These are phyloP conservation scores for Muraenolepis orangiensis DNA, from an alignment of 2,797 vertebrate genomes.

Conservation along the genomic window DNA sequence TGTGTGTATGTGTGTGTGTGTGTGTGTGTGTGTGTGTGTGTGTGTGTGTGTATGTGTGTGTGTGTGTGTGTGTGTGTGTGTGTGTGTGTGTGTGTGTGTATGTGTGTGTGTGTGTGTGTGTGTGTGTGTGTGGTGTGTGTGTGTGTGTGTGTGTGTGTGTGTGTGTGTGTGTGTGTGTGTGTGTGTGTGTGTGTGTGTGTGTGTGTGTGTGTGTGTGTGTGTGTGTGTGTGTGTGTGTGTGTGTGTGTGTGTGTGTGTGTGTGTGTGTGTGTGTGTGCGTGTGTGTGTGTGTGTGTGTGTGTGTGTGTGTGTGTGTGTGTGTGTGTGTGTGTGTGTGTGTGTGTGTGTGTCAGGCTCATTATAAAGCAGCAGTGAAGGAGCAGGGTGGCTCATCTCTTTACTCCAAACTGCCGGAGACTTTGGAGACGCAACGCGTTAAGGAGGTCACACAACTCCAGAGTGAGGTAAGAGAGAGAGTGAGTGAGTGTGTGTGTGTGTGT, in stretches of 20 bases:
- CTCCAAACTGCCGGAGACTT: conserved; percentile 84
- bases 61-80: background rate
- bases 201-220: background rate
- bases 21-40: no score
- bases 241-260: background rate
- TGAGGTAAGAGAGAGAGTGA: conserved; percentile 65
- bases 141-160: background rate
- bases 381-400: conserved; percentile 76
- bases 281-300: conserved; percentile 19
- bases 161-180: background rate
- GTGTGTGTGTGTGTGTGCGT: background rate
- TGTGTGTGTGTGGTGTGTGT: background rate
- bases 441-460: conserved; percentile 81
- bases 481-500: background rate
- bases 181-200: background rate
- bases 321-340: conserved; percentile 21
- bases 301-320: conserved; percentile 12
- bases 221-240: background rate
- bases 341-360: conserved; percentile 76
- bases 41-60: no score
- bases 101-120: background rate
- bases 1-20: no score
- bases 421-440: conserved; percentile 83
- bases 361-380: conserved; percentile 79
- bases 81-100: background rate